A percentile compares a stretch with the other conserved stretches of the same genome.
Conservation (phyloP, 1,140 invertebrate species). For the Macrobrachium nipponense region DNA sequence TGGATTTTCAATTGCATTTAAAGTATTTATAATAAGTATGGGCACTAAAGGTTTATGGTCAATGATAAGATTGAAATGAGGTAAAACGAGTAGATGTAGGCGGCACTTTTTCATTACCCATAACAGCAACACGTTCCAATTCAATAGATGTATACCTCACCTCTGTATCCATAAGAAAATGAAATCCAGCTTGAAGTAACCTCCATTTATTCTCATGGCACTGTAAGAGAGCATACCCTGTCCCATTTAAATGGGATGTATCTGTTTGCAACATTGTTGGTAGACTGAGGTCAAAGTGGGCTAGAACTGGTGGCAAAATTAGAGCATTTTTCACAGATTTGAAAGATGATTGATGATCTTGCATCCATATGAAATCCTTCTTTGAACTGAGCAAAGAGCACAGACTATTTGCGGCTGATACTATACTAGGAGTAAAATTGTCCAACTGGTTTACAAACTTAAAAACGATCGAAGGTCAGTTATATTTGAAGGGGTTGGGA, state of each 20-base stretch:
- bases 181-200: conserved; percentile 27
- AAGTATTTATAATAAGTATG: conserved; percentile 32
- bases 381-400: conserved; percentile 32
- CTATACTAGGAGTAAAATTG: too few relatives aligned
- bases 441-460: conserved; percentile 29
- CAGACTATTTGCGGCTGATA: conserved; percentile 1
- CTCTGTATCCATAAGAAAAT: conserved; percentile 34
- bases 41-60: conserved; percentile 51
- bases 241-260: neutral
- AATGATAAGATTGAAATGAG: conserved; percentile 27
- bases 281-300: conserved; percentile 13
- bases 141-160: conserved; percentile 37
- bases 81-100: conserved; percentile 35
- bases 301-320: conserved; percentile 8
- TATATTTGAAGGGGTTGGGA: conserved; percentile 18
- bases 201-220: conserved; percentile 13
- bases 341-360: conserved; percentile 25
- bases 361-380: conserved; percentile 35
- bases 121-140: conserved; percentile 63
- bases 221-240: conserved; percentile 24
- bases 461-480: conserved; percentile 22
- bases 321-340: conserved; percentile 14
- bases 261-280: conserved; percentile 27
- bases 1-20: conserved; percentile 38
- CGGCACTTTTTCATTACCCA: conserved; percentile 61